Evolutionary conservation across 2,888 invertebrate species (phyloP).

Genomic region (Caenorhabditis virilis): DNA sequence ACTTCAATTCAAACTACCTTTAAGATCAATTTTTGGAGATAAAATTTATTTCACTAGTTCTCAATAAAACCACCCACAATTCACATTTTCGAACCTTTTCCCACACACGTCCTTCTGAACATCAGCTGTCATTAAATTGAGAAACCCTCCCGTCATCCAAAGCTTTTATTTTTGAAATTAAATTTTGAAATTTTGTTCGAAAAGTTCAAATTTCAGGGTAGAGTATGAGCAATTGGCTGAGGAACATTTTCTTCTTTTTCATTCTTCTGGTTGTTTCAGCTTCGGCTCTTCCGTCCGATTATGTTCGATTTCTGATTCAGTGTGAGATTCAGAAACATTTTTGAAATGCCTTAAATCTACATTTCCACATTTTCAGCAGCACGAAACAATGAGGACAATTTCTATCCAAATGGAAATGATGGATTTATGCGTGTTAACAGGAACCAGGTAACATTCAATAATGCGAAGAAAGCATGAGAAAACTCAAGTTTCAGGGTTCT

Average conservation of each 20-base stretch:
- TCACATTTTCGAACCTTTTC: no score
- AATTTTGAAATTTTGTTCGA: no score
- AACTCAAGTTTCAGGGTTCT: conserved; percentile 19
- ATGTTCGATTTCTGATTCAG: conserved; percentile 49
- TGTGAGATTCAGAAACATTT: conserved; percentile 15
- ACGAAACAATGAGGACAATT: conserved; percentile 23
- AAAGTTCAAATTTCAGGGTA: conserved; percentile 33
- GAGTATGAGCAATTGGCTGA: conserved; percentile 43
- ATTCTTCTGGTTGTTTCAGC: conserved; percentile 28
- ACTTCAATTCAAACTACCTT: no score
- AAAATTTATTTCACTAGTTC: no score
- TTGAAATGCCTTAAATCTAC: no score
- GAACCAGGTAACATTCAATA: conserved; percentile 20
- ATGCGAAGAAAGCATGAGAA: not conserved
- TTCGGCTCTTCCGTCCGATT: conserved; percentile 46
- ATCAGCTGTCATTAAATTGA: no score
- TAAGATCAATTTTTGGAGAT: no score
- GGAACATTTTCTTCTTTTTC: conserved; percentile 31
- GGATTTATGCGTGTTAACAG: conserved; percentile 39
- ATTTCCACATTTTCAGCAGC: conserved; percentile 25
- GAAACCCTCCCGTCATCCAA: no score
- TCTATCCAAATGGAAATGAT: conserved; percentile 16
- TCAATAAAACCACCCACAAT: no score
- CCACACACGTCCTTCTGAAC: no score
- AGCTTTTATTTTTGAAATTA: no score